phyloP scores from a whole-genome alignment of 2,888 invertebrate species.

The Desoria tigrina region DNA sequence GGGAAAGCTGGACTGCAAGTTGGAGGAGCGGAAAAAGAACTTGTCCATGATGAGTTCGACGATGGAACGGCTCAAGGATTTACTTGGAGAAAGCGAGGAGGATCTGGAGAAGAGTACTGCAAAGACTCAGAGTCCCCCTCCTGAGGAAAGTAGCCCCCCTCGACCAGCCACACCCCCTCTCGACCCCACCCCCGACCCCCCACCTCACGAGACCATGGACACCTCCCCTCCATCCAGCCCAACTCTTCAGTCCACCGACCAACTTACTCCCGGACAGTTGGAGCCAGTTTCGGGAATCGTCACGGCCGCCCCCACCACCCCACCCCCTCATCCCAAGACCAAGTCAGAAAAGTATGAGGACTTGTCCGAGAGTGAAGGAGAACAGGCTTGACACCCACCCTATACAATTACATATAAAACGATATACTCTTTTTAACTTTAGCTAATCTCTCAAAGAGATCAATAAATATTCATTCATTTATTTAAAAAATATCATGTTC shows the following conservation, averaged over 20 bases:
- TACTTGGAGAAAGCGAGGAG: slow-evolving; percentile 68
- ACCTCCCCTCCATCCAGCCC: background rate
- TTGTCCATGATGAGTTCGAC: slow-evolving; percentile 85
- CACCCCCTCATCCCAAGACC: background rate
- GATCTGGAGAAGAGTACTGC: slow-evolving; percentile 12
- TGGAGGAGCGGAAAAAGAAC: slow-evolving; percentile 82
- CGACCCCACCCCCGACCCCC: too few species aligned
- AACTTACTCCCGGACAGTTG: background rate
- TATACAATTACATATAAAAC: background rate
- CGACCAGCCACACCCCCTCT: too few species aligned
- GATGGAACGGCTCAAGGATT: slow-evolving; percentile 78
- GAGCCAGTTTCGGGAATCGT: background rate
- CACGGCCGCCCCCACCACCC: background rate
- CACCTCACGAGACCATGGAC: background rate
- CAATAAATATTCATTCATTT: too few species aligned
- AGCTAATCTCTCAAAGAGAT: too few species aligned
- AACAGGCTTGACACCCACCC: slow-evolving; percentile 6
- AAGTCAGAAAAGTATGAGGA: slow-evolving; percentile 49
- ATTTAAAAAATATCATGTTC: too few species aligned
- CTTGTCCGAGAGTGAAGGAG: slow-evolving; percentile 49
- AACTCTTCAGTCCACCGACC: background rate
- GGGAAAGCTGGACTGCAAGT: slow-evolving; percentile 71
- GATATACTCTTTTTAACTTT: too few species aligned
- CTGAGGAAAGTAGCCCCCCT: slow-evolving; percentile 11
- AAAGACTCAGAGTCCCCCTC: background rate